Percentiles rank a stretch among this genome's conserved stretches.
Evolutionary conservation across 2,797 vertebrate species (phyloP).

Genomic region (Merluccius polli): DNA sequence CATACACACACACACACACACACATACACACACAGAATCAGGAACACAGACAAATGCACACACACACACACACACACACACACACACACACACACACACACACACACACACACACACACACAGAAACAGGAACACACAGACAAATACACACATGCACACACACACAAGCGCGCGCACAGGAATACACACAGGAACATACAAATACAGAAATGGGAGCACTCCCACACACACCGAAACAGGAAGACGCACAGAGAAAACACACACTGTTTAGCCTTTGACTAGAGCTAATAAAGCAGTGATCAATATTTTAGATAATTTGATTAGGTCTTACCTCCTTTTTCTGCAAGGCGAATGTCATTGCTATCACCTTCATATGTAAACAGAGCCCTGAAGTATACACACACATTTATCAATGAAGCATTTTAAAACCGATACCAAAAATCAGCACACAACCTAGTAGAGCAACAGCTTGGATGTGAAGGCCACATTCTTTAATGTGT

Average conservation of each 20-base stretch:
- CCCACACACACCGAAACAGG: neutral
- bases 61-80: neutral
- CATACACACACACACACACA: neutral
- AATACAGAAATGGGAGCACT: neutral
- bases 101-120: neutral
- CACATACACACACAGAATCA: neutral
- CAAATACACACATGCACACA: neutral
- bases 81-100: neutral
- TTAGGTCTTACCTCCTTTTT: conserved; percentile 78
- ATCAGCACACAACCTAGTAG: neutral
- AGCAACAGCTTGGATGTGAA: neutral
- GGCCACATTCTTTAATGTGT: too few species aligned
- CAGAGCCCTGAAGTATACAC: conserved; percentile 73
- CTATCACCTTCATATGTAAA: conserved; percentile 92
- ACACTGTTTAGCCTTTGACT: neutral
- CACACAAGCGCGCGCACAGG: neutral
- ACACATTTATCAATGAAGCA: neutral
- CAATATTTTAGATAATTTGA: neutral
- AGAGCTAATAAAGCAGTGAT: neutral
- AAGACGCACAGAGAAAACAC: neutral
- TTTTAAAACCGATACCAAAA: neutral
- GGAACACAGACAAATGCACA: neutral
- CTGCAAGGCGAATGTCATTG: conserved; percentile 82
- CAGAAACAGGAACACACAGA: conserved; percentile 3
- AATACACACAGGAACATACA: neutral